phyloP scores from a whole-genome alignment of 2,113 vertebrate genomes.

The Gavia stellata region DNA sequence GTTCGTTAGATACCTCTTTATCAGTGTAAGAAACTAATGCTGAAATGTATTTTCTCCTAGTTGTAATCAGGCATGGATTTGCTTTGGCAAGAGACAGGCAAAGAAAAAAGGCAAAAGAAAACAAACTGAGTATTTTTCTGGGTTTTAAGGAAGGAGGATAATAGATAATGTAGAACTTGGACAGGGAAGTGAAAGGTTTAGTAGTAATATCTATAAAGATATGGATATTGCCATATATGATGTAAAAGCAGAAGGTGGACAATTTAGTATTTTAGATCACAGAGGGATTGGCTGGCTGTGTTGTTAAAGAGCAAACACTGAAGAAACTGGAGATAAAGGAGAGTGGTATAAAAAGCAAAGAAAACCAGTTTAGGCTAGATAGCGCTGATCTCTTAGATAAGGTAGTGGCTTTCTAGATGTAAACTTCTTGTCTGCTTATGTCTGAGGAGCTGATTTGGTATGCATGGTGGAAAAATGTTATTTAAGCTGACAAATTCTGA shows the following conservation, averaged over 20 bases:
- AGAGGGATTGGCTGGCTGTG: neutral
- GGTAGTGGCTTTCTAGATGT: neutral
- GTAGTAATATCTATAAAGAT: neutral
- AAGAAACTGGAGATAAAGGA: neutral
- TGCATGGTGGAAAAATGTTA: neutral
- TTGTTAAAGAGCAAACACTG: neutral
- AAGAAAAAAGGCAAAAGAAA: neutral
- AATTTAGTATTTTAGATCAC: neutral
- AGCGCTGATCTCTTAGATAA: neutral
- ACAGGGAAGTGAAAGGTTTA: neutral
- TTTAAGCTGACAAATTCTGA: neutral
- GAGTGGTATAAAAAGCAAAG: neutral
- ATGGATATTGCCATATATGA: neutral
- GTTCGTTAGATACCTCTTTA: neutral
- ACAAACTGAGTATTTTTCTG: accelerated
- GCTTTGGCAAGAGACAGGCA: neutral
- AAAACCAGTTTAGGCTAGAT: neutral
- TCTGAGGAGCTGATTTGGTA: neutral
- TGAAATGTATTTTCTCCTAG: neutral
- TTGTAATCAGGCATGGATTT: neutral
- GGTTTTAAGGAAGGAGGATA: neutral
- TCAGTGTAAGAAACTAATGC: neutral
- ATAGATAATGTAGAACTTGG: neutral
- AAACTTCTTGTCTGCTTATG: neutral
- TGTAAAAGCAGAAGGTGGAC: neutral